Evolutionary conservation across 2,797 vertebrate species (phyloP), one percentile per base, ranked within the genome.

Genomic region (Cephalopachus bancanus): DNA sequence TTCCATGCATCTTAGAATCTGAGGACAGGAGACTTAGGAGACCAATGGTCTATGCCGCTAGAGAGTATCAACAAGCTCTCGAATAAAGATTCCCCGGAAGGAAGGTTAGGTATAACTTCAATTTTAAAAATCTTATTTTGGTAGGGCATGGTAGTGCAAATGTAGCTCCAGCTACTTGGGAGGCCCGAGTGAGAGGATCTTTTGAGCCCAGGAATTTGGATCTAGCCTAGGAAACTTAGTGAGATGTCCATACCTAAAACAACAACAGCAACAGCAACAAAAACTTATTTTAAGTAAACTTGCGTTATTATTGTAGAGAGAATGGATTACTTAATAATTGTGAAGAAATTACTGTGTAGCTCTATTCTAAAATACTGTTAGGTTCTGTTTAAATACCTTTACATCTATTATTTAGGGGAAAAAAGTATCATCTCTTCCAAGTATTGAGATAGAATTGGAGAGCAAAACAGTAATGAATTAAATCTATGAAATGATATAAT

Each of bases 391-490:
- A 76, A 69, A 44, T 62, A 69, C 44, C 33, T 81, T 92, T 59
- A 91, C 71, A 49, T 33, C 1, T 22, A 37, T 85, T 67, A 20
- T 60, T 92, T 79, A 62, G 24, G 11, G 55, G 78, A 93, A 92
- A 92, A 33, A 89, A 19, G 37, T 26, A 71, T 86, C 7, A 17
- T 69, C 17, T 94, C 33, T 86, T 75, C 30, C 75, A 96, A 95
- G 51, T 83, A 72, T 33, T 24, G 30, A 19, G 37, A 57, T 33
- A 93, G 37, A 20, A 85, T 85, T 90, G 76, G 67, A 91, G 83
- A 93, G 14, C 67, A 74, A 93, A 91, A 91, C 1, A 57, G 62
- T 83, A 65, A 76, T 20, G 74, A 87, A 83, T 84, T 83, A 44
- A 44, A 28, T 79, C 65, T 89, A 9, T 75, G 33, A 93, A 93